phyloP scores from a whole-genome alignment of 2,888 invertebrate genomes.

The Andrena bicolor region DNA sequence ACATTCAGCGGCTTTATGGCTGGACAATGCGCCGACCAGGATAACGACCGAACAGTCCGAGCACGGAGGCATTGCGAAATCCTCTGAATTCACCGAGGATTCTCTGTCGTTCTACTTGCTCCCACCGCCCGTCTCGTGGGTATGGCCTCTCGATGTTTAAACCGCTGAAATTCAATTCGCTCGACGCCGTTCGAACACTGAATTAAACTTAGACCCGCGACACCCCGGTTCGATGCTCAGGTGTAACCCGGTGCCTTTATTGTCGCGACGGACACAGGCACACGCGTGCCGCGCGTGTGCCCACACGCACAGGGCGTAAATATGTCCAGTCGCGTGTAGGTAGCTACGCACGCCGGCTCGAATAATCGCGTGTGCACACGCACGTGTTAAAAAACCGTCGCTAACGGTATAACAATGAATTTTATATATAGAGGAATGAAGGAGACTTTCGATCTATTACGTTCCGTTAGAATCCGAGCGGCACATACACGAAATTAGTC shows the following conservation, averaged over 20 bases:
- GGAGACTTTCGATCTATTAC: neutral
- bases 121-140: constrained; percentile 48
- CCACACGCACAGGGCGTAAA: constrained; percentile 13
- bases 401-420: constrained; percentile 10
- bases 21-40: constrained; percentile 51
- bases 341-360: constrained; percentile 36
- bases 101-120: constrained; percentile 12
- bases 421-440: neutral
- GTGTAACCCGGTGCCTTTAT: neutral
- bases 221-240: neutral
- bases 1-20: constrained; percentile 55
- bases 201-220: neutral
- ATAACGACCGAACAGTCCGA: constrained; percentile 32
- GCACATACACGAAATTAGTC: neutral
- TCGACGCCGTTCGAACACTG: neutral
- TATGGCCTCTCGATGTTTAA: constrained; percentile 44
- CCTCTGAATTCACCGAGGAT: constrained; percentile 35
- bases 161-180: constrained; percentile 1
- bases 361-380: constrained; percentile 19
- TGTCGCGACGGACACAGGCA: neutral
- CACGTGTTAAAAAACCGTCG: constrained; percentile 2
- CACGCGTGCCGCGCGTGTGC: constrained; percentile 50
- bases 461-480: neutral
- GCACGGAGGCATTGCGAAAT: constrained; percentile 26
- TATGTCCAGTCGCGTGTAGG: constrained; percentile 9